Evolutionary conservation across 2,797 vertebrate genomes (phyloP).

Genomic region (Cuniculus paca): DNA sequence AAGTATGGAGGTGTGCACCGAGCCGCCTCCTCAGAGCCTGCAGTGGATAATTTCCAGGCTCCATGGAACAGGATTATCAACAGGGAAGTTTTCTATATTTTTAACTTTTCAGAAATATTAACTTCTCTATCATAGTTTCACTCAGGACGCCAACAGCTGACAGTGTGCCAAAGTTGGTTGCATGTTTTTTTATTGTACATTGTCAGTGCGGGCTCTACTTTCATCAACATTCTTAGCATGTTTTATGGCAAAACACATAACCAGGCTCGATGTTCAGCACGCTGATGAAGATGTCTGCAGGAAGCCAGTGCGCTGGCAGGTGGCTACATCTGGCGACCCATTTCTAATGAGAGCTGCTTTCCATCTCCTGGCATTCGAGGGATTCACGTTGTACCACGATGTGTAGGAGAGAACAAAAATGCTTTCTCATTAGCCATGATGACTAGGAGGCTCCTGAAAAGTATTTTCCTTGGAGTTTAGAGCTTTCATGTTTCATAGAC

Average conservation of each 20-base stretch:
- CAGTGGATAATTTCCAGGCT: accelerated
- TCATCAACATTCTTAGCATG: not conserved
- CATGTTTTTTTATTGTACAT: accelerated
- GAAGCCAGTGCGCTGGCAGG: not conserved
- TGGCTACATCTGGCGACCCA: no score
- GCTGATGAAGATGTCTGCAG: not conserved
- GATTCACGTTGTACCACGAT: no score
- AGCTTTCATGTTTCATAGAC: not conserved
- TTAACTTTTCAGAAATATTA: not conserved
- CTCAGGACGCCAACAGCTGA: not conserved
- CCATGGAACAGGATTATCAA: not conserved
- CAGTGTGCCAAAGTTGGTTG: accelerated
- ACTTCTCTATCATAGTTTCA: not conserved
- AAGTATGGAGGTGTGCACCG: accelerated
- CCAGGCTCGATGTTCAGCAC: accelerated
- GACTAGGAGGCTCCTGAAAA: not conserved
- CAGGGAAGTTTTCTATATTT: not conserved
- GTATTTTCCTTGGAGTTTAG: not conserved
- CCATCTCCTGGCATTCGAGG: accelerated
- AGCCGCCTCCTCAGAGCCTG: accelerated
- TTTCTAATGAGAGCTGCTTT: no score
- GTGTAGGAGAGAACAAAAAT: not conserved
- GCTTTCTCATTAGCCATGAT: no score
- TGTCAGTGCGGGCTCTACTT: not conserved
- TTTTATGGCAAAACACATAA: not conserved